These are phyloP conservation scores for Eupithecia abbreviata DNA, from an alignment of 2,888 invertebrate species.

Conservation along the genomic window DNA sequence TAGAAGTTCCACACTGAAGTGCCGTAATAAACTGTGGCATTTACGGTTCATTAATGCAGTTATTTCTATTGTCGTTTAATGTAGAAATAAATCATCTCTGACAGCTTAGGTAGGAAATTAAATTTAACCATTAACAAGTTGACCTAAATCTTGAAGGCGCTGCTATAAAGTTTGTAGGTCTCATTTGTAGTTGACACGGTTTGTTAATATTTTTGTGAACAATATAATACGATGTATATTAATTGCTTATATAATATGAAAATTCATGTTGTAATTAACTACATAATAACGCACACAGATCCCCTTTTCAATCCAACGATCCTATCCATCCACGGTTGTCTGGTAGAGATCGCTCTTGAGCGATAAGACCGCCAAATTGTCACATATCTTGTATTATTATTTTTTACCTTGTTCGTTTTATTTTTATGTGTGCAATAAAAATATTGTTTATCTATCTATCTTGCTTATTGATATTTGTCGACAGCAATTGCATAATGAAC, in stretches of 20 bases:
- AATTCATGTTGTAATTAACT: too few species aligned
- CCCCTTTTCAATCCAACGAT: too few species aligned
- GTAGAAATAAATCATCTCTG: slow-evolving; percentile 43
- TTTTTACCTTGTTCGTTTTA: too few species aligned
- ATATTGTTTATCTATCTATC: too few species aligned
- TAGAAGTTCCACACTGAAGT: slow-evolving; percentile 6
- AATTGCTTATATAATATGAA: too few species aligned
- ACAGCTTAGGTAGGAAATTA: slow-evolving; percentile 38
- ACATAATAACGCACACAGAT: too few species aligned
- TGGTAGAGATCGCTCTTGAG: too few species aligned
- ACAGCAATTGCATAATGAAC: not conserved
- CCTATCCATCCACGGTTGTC: too few species aligned
- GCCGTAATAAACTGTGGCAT: slow-evolving; percentile 34
- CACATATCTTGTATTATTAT: too few species aligned
- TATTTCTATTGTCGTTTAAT: slow-evolving; percentile 48
- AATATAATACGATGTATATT: not conserved
- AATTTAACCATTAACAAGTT: slow-evolving; percentile 35
- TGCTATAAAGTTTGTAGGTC: not conserved
- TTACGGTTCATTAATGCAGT: slow-evolving; percentile 40
- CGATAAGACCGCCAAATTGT: too few species aligned
- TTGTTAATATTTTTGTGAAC: not conserved
- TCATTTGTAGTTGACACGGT: not conserved
- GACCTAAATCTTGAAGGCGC: slow-evolving; percentile 10
- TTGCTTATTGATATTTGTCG: not conserved
- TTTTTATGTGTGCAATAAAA: too few species aligned